Evolutionary conservation across 2,797 vertebrate genomes (phyloP).

Genomic region (Vipera latastei): DNA sequence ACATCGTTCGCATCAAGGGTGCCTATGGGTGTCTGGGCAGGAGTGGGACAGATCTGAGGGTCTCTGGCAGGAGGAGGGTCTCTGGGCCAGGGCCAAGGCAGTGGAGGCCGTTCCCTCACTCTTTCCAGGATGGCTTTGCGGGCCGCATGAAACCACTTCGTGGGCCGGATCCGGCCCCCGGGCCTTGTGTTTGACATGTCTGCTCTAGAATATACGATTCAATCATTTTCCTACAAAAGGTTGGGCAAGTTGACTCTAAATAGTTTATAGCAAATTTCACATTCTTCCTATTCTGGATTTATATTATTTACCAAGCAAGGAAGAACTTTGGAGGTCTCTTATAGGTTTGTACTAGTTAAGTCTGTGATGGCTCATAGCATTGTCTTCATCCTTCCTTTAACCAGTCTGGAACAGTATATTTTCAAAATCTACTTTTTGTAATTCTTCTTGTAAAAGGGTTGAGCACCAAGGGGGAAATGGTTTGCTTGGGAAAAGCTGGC

Average conservation of each 20-base stretch:
- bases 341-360: background rate
- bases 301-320: background rate
- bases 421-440: background rate
- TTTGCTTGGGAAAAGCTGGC: background rate
- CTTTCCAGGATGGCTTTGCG: too few species aligned
- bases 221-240: background rate
- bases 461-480: background rate
- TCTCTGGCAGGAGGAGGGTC: too few species aligned
- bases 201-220: background rate
- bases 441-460: background rate
- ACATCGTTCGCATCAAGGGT: too few species aligned
- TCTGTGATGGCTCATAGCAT: background rate
- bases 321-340: background rate
- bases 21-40: too few species aligned
- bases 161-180: too few species aligned
- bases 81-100: too few species aligned
- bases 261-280: too few species aligned
- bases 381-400: background rate
- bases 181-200: too few species aligned
- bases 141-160: too few species aligned
- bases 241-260: background rate
- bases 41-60: too few species aligned
- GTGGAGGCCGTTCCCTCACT: too few species aligned
- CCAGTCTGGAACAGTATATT: too few species aligned
- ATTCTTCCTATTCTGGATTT: background rate